Evolutionary conservation across 1,140 invertebrate genomes (phyloP).

Genomic region (Branchinecta lynchi): DNA sequence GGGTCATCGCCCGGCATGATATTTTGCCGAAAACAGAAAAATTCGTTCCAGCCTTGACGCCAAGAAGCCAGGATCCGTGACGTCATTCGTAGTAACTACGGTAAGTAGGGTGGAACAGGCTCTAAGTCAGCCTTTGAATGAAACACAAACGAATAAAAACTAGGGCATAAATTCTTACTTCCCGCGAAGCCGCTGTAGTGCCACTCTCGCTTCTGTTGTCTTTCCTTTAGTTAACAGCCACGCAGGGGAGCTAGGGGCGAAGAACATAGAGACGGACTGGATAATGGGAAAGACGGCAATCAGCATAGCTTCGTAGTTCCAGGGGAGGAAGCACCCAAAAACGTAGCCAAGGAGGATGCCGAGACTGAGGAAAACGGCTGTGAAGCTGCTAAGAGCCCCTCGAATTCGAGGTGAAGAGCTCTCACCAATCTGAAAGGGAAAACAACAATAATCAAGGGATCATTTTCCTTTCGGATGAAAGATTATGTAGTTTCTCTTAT

Average conservation of each 20-base stretch:
- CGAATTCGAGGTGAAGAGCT: background rate
- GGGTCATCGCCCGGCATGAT: no score
- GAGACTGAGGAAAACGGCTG: background rate
- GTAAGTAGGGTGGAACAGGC: no score
- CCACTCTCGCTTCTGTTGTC: slow-evolving; percentile 51
- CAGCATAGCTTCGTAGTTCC: slow-evolving; percentile 45
- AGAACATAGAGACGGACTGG: slow-evolving; percentile 39
- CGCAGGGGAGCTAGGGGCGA: slow-evolving; percentile 41
- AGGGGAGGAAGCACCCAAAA: slow-evolving; percentile 53
- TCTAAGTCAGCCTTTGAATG: no score
- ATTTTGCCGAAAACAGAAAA: no score
- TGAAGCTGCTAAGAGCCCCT: background rate
- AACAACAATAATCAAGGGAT: no score
- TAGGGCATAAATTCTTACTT: slow-evolving; percentile 4
- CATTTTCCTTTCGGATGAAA: no score
- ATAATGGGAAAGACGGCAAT: slow-evolving; percentile 42
- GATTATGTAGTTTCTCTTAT: no score
- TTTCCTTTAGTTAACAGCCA: slow-evolving; percentile 40
- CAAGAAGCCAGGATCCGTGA: no score
- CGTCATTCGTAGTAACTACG: no score
- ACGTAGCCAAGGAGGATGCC: slow-evolving; percentile 59
- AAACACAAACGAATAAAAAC: no score
- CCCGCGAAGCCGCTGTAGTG: slow-evolving; percentile 61
- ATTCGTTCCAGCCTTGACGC: no score
- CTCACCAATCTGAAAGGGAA: background rate